Conservation (phyloP, 2,888 invertebrate species). For the Limnephilus rhombicus region DNA sequence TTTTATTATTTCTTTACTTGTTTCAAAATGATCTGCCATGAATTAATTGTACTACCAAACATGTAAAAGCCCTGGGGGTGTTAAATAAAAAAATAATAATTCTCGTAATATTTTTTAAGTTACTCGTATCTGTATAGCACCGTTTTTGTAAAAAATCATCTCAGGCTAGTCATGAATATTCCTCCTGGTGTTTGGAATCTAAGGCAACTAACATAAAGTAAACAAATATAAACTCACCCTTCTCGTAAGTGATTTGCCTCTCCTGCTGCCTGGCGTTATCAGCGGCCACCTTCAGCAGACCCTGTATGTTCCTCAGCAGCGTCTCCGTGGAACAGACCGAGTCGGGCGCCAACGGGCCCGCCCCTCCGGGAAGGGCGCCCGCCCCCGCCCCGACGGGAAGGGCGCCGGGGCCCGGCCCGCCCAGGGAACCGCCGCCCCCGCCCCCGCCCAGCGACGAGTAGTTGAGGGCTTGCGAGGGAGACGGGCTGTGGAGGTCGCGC, state of each 20-base stretch:
- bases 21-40: too few species aligned
- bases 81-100: too few species aligned
- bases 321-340: slow-evolving; percentile 92
- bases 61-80: too few species aligned
- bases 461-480: slow-evolving; percentile 85
- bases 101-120: too few species aligned
- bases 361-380: slow-evolving; percentile 73
- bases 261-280: slow-evolving; percentile 98
- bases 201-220: too few species aligned
- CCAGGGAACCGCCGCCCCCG: slow-evolving; percentile 69
- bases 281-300: slow-evolving; percentile 96
- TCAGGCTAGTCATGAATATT: too few species aligned
- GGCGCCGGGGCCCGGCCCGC: slow-evolving; percentile 78
- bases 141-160: too few species aligned
- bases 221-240: slow-evolving; percentile 83
- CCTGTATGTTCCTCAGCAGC: slow-evolving; percentile 95
- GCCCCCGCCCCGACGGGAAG: slow-evolving; percentile 78
- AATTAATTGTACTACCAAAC: too few species aligned
- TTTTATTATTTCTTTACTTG: too few species aligned
- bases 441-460: slow-evolving; percentile 80
- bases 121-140: too few species aligned
- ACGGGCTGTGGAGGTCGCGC: slow-evolving; percentile 82
- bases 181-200: too few species aligned
- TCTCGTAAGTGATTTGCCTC: slow-evolving; percentile 96
- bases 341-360: slow-evolving; percentile 74